Conservation (phyloP, 2,113 vertebrate genomes). For the Paraplagusia blochii region DNA sequence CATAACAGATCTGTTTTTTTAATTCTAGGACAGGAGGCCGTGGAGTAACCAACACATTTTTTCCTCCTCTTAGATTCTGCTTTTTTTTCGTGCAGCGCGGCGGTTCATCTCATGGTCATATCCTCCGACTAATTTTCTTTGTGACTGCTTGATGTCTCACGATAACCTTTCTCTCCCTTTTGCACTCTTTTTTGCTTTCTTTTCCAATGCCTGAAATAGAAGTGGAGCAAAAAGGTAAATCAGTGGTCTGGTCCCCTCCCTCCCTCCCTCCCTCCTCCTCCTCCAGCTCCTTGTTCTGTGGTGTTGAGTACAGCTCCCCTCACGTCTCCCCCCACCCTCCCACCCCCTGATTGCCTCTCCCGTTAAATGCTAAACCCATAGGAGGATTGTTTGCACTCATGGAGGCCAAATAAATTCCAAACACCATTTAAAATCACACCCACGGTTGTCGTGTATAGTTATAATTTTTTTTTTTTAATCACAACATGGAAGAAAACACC, state of each 20-base stretch:
- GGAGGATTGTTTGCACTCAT: constrained; percentile 69
- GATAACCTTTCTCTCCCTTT: constrained; percentile 98
- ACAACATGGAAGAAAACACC: constrained; percentile 49
- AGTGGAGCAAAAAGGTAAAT: constrained; percentile 99
- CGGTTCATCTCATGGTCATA: constrained; percentile 52
- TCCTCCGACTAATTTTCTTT: constrained; percentile 63
- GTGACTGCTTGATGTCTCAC: constrained; percentile 90
- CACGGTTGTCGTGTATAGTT: constrained; percentile 36
- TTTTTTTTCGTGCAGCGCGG: constrained; percentile 38
- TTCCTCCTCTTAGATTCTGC: constrained; percentile 18
- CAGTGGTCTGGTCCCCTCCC: constrained; percentile 80
- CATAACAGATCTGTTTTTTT: constrained; percentile 53
- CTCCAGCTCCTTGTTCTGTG: constrained; percentile 72
- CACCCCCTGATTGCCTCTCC: constrained; percentile 60
- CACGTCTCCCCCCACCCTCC: constrained; percentile 40
- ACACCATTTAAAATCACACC: constrained; percentile 55
- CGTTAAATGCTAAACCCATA: constrained; percentile 62
- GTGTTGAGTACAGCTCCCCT: constrained; percentile 70
- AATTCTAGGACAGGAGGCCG: constrained; percentile 54
- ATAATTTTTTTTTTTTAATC: constrained; percentile 16
- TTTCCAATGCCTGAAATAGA: constrained; percentile 99
- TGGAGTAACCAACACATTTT: constrained; percentile 41
- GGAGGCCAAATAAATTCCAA: constrained; percentile 60
- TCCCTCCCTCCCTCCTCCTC: constrained; percentile 74
- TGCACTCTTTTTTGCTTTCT: constrained; percentile 88